Base-by-base conservation (phyloP, 2,888 invertebrate genomes). In the Omphaloscelis lunosa region DNA sequence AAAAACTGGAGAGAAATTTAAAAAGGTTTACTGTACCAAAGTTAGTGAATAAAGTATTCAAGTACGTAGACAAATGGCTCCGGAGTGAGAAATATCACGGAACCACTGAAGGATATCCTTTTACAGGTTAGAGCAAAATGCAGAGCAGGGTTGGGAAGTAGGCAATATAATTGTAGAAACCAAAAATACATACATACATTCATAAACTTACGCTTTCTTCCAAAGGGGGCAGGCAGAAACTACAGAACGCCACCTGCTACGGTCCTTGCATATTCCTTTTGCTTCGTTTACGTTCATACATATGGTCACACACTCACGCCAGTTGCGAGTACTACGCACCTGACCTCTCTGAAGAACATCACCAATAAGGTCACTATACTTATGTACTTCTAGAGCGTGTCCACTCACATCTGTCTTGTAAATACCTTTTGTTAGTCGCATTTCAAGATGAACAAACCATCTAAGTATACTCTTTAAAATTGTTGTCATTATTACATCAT, bases 11-110 rank as follows among this genome's bases (percentile, higher is more conserved):
- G 71, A 75, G 71, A 83, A 68, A 76, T 81, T 74, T 80, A 84
- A 82, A 89, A 88, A 89, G 84, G 87, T 86, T 85, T 80, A 80
- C 79, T 75, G 78, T 85, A 78, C 72, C 72, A 80, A 88, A 88
- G 84, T 88, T 89, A 83, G 86, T 89, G 86, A 89, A 90, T 91
- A 91, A 91, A 88, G 88, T 88, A 90, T 89, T 89, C 88, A 85
- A 88, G 83, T 80, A 78, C 79, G 84, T 79, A 86, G 85, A 90
- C 72, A 82, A 89, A 89, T 80, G 74, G 63, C 86, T 84, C 82
- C 86, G 72, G 82, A 84, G 86, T 79, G 82, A 86, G 78, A 86
- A 89, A 90, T 85, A 86, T 87, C 78, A 82, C 80, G 58, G 78
- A 89, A 80, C 76, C 76, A 75, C 68, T 80, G 72, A 75, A 79